These are phyloP conservation scores for Fulica atra DNA, from an alignment of 2,113 vertebrate genomes.

Conservation along the genomic window DNA sequence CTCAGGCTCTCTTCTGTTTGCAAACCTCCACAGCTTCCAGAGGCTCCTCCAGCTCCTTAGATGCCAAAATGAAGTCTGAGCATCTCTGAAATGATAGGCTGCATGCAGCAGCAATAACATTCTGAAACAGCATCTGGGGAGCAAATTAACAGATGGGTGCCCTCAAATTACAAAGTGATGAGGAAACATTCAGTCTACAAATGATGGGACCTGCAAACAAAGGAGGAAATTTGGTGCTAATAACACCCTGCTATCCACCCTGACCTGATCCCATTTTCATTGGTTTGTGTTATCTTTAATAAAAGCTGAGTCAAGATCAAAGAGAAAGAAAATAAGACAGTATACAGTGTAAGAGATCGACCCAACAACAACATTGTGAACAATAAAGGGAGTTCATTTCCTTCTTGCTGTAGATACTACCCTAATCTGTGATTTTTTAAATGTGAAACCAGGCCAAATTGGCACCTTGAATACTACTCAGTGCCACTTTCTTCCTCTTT, in stretches of 20 bases:
- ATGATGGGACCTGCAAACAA: neutral
- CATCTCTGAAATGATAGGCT: constrained; percentile 26
- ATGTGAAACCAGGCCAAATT: neutral
- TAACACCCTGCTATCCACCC: neutral
- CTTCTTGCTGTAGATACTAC: neutral
- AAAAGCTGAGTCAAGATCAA: neutral
- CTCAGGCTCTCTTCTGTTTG: neutral
- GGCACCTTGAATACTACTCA: neutral
- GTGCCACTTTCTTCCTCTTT: neutral
- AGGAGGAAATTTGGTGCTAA: constrained; percentile 7
- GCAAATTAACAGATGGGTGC: neutral
- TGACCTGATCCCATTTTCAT: neutral
- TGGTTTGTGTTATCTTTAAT: neutral
- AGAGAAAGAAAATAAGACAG: constrained; percentile 4
- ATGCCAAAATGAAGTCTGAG: constrained; percentile 19
- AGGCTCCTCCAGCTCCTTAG: neutral
- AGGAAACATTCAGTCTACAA: neutral
- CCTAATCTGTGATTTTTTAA: neutral
- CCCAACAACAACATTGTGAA: neutral
- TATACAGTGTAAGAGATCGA: neutral
- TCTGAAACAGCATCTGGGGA: neutral
- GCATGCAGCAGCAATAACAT: neutral
- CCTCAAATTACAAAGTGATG: constrained; percentile 11
- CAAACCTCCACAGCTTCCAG: neutral
- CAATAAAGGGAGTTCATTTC: neutral